Evolutionary conservation across 2,888 invertebrate genomes (phyloP).

Genomic region (Tiliacea citrago): DNA sequence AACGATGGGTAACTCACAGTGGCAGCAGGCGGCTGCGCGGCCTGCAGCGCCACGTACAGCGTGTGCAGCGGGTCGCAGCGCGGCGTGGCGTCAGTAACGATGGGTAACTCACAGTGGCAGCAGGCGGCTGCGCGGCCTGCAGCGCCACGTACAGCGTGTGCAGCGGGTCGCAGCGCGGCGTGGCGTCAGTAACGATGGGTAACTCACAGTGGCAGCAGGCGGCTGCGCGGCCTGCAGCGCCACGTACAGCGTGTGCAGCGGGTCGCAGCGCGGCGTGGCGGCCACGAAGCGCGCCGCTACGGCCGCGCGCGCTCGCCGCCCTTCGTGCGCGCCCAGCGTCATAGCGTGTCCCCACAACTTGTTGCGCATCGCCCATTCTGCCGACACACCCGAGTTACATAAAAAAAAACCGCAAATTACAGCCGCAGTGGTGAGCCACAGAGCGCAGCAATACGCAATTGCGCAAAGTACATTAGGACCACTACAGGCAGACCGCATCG

Average conservation of each 20-base stretch:
- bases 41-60: slow-evolving; percentile 96
- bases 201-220: slow-evolving; percentile 87
- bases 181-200: slow-evolving; percentile 80
- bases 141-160: slow-evolving; percentile 98
- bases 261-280: slow-evolving; percentile 95
- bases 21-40: slow-evolving; percentile 92
- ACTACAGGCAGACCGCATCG: too few relatives aligned
- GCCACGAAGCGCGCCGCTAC: slow-evolving; percentile 97
- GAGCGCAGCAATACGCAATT: too few relatives aligned
- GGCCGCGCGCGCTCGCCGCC: slow-evolving; percentile 94
- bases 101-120: slow-evolving; percentile 83
- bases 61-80: slow-evolving; percentile 97
- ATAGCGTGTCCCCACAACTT: slow-evolving; percentile 98
- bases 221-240: slow-evolving; percentile 94
- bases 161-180: slow-evolving; percentile 96
- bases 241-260: slow-evolving; percentile 97
- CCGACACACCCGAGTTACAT: background rate
- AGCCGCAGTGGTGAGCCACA: too few relatives aligned
- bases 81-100: slow-evolving; percentile 91
- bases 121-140: slow-evolving; percentile 93
- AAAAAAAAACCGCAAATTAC: background rate
- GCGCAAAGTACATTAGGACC: too few relatives aligned
- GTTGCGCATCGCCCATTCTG: slow-evolving; percentile 97
- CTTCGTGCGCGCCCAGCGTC: slow-evolving; percentile 95
- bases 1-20: slow-evolving; percentile 61